These are phyloP conservation scores for Dysidea cf. avara DNA, from an alignment of 37 sponge, comb jelly and placozoan species.

Conservation along the genomic window DNA sequence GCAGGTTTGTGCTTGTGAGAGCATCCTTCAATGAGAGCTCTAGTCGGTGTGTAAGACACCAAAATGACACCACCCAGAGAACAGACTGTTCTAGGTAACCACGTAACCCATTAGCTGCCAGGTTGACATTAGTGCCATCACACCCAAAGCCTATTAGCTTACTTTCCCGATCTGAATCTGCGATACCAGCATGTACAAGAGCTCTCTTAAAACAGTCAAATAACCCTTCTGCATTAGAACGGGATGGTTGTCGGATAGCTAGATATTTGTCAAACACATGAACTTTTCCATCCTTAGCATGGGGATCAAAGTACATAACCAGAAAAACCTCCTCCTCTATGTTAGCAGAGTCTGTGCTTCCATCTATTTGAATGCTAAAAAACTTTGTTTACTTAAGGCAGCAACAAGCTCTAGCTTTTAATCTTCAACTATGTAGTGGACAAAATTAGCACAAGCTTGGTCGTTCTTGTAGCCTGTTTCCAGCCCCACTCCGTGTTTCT, in stretches of 20 bases:
- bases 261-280: slow-evolving; percentile 22
- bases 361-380: slow-evolving; percentile 31
- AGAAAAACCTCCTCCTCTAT: too few relatives aligned
- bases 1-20: slow-evolving; percentile 32
- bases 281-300: slow-evolving; percentile 3
- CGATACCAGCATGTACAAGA: slow-evolving; percentile 16
- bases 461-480: slow-evolving; percentile 49
- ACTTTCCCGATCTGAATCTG: slow-evolving; percentile 13
- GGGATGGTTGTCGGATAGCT: slow-evolving; percentile 9
- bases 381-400: slow-evolving; percentile 2
- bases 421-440: slow-evolving; percentile 9
- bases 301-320: too few relatives aligned
- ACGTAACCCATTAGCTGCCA: slow-evolving; percentile 26
- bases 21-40: slow-evolving; percentile 64
- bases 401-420: background rate
- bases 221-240: slow-evolving; percentile 8
- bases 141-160: slow-evolving; percentile 59
- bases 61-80: slow-evolving; percentile 48
- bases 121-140: slow-evolving; percentile 48
- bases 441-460: slow-evolving; percentile 28
- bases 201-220: slow-evolving; percentile 26
- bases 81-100: slow-evolving; percentile 20
- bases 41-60: slow-evolving; percentile 63
- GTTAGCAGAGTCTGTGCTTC: slow-evolving; percentile 20
- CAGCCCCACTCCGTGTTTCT: too few relatives aligned